Base-by-base conservation (phyloP, 2,797 vertebrate genomes). In the Avahi laniger region DNA sequence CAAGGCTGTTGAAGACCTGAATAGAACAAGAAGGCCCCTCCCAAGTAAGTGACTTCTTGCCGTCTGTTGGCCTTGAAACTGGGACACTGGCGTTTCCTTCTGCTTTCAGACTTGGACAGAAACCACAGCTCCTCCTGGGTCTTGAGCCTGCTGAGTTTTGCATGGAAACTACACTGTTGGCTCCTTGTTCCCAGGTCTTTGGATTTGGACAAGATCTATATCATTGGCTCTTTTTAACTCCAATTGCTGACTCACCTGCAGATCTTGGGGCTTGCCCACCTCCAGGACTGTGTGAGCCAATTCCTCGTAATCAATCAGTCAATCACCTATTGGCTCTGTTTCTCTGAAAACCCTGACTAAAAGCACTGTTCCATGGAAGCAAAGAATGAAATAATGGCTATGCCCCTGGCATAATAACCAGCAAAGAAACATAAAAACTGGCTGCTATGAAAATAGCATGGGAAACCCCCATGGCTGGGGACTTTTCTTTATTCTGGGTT, bases 331-430 rank as follows among this genome's bases (percentile, higher is more conserved):
- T 30, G 7, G 1, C 57, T 61, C 30, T 41, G 59, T 83, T 89
- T 83, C 50, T 75, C 41, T 73, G 18, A 46, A 75, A 48, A 57
- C 33, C 26, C 65, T 54, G 43, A 38, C 7, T 69, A 24, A 54
- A 2, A 1, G 22, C 41, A 41, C 13, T 7, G 8, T 26, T 22
- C 38, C 33, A 3, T 24, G 28, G 26, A 85, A 48, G 80, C 33
- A 24, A 43, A 0, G 30, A 12, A 4, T 15, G 38, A 15, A n/a
- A 59, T 18, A 24, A 5, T 0, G 1, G 11, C 12, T 26, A 0
- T 26, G 26, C 6, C 73, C 14, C 24, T 67, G 38, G 35, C 7
- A 35, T 43, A 30, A 30, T 9, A 8, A 8, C 4, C 3, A 20
- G 50, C 59, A 4, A 17, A 76, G 72, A 7, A 30, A 20, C 33